phyloP scores from a whole-genome alignment of 2,888 invertebrate genomes.

The Conomelus anceps region DNA sequence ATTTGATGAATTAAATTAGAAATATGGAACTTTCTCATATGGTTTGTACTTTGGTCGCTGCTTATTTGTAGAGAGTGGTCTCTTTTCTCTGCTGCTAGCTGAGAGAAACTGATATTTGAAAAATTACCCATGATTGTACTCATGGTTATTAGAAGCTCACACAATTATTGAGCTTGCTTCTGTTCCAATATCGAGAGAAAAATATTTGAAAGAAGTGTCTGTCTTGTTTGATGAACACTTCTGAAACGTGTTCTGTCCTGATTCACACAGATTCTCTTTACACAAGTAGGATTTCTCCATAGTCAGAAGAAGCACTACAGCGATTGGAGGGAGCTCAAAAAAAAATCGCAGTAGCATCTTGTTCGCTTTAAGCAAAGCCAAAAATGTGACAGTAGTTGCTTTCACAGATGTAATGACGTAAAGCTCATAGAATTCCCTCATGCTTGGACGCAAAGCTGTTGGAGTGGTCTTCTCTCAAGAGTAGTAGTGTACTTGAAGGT shows the following conservation, averaged over 20 bases:
- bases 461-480: background rate
- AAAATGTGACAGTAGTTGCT: background rate
- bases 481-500: background rate
- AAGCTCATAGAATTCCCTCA: background rate
- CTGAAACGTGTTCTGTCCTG: background rate
- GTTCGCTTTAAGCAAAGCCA: background rate
- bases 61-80: too few relatives aligned
- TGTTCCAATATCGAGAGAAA: background rate
- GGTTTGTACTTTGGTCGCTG: too few relatives aligned
- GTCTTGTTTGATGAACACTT: background rate
- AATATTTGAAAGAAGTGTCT: too few relatives aligned
- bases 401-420: background rate
- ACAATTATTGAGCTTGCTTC: too few relatives aligned
- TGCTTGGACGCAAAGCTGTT: background rate
- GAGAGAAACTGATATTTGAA: too few relatives aligned
- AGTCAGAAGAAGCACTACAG: background rate
- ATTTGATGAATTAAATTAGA: too few relatives aligned
- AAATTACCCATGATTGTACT: too few relatives aligned
- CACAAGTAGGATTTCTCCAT: background rate
- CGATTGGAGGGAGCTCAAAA: background rate
- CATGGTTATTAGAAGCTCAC: too few relatives aligned
- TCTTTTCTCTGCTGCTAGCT: too few relatives aligned
- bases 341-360: background rate
- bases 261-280: background rate
- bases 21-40: too few relatives aligned